A percentile compares a stretch with the other conserved stretches of the same genome.
These are phyloP conservation scores for Rhea pennata DNA, from an alignment of 2,113 vertebrate species.

Conservation along the genomic window DNA sequence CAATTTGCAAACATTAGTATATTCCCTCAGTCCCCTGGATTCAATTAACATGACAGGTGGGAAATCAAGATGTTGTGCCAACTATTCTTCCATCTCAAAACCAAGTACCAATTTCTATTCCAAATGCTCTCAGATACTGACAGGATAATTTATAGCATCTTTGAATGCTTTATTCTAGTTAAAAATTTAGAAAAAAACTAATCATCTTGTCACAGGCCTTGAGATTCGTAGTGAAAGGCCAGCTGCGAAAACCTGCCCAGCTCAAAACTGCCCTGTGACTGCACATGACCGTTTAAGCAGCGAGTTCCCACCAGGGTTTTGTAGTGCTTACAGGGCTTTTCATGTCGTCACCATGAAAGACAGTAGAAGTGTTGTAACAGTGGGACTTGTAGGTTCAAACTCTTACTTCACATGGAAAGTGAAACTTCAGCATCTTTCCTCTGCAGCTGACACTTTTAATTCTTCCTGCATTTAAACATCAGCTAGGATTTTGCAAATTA, in stretches of 20 bases:
- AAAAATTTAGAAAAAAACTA: not conserved
- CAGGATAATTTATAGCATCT: not conserved
- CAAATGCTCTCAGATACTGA: not conserved
- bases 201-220: not conserved
- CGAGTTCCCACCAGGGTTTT: not conserved
- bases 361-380: not conserved
- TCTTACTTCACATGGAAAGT: not conserved
- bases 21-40: not conserved
- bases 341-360: not conserved
- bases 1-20: not conserved
- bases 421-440: not conserved
- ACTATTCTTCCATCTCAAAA: slow-evolving; percentile 14
- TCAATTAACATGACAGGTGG: slow-evolving; percentile 27
- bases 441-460: not conserved
- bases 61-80: slow-evolving; percentile 18
- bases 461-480: not conserved
- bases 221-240: not conserved
- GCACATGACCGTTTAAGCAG: not conserved
- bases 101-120: not conserved
- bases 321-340: not conserved
- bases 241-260: slow-evolving; percentile 2
- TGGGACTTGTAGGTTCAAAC: not conserved
- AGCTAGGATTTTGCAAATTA: not conserved
- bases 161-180: not conserved
- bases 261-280: not conserved